A percentile compares a stretch with the other conserved stretches of the same genome.
phyloP scores from a whole-genome alignment of 2,113 vertebrate species.

The Capra hircus region DNA sequence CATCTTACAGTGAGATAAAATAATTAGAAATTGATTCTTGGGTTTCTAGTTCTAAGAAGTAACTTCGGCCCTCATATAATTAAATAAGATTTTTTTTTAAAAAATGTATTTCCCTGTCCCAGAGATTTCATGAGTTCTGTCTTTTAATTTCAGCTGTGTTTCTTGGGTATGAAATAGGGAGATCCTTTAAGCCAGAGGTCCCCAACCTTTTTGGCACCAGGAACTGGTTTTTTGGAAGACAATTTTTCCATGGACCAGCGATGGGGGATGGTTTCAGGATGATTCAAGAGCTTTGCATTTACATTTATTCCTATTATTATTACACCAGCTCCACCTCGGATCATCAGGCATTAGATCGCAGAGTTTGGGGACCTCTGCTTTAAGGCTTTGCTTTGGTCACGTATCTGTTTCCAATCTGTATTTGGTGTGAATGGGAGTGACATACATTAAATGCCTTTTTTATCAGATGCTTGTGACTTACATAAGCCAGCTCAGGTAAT shows the following conservation, averaged over 20 bases:
- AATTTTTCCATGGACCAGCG: neutral
- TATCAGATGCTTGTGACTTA: neutral
- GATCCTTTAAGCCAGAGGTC: neutral
- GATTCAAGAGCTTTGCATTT: neutral
- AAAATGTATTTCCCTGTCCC: neutral
- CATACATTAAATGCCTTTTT: neutral
- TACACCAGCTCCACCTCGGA: neutral
- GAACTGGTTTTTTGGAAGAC: neutral
- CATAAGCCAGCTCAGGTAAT: neutral
- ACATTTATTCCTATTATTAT: neutral
- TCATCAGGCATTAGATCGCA: neutral
- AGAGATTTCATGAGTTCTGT: neutral
- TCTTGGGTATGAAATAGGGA: neutral
- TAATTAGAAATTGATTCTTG: neutral
- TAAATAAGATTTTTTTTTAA: neutral
- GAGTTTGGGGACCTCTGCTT: neutral
- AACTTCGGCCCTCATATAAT: neutral
- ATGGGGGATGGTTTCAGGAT: neutral
- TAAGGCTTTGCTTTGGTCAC: neutral
- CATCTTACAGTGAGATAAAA: too few species aligned
- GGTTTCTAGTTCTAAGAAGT: neutral
- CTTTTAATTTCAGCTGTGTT: neutral
- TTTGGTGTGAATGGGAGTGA: neutral
- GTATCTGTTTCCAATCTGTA: neutral
- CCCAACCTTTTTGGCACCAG: neutral